Conservation (phyloP, 2,113 vertebrate species). For the Balaeniceps rex region DNA sequence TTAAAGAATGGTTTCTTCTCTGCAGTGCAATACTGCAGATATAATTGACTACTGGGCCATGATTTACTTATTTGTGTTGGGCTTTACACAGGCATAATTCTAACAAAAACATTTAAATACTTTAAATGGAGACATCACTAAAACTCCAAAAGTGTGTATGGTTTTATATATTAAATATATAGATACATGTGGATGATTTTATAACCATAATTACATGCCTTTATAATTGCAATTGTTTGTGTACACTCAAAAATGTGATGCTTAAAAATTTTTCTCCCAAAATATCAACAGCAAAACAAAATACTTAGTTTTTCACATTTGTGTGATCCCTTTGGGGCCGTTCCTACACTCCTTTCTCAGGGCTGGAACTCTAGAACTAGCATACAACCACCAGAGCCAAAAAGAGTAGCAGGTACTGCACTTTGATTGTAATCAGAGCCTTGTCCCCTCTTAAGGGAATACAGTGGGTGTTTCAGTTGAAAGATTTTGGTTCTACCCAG, state of each 20-base stretch:
- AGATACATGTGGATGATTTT: background rate
- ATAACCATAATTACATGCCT: background rate
- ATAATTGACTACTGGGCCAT: background rate
- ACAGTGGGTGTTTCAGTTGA: background rate
- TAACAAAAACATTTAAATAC: background rate
- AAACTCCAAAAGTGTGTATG: background rate
- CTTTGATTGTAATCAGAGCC: background rate
- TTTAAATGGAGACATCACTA: background rate
- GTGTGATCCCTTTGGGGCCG: too few relatives aligned
- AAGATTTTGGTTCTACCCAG: background rate
- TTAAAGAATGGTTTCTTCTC: background rate
- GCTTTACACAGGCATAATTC: background rate
- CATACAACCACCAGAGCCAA: background rate
- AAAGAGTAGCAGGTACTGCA: background rate
- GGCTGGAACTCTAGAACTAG: background rate
- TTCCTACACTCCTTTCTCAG: background rate
- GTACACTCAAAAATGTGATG: background rate
- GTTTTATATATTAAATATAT: background rate
- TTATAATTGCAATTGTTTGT: background rate
- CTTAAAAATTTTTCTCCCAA: background rate
- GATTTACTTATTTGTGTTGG: background rate
- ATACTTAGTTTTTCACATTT: background rate
- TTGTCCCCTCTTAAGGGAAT: background rate
- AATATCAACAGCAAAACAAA: background rate
- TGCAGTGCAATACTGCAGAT: background rate